phyloP scores from a whole-genome alignment of 2,888 invertebrate genomes.

The Dryomyza anilis region DNA sequence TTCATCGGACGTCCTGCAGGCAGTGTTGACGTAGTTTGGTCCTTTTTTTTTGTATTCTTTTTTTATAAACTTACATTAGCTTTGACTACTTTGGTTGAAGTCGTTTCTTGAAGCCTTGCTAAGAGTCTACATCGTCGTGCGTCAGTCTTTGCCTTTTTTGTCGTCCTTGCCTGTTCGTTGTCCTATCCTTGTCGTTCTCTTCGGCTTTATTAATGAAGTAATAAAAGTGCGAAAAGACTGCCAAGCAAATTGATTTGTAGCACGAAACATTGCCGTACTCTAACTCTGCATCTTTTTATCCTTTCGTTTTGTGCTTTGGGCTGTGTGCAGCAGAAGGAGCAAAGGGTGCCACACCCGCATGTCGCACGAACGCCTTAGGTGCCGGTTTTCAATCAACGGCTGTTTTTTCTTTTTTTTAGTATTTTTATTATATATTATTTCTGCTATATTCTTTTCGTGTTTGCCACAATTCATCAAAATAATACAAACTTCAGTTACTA shows the following conservation, averaged over 20 bases:
- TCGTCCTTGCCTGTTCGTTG: not conserved
- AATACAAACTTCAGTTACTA: too few species aligned
- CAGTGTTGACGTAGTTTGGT: too few species aligned
- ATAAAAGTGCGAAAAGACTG: constrained; percentile 11
- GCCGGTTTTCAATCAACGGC: not conserved
- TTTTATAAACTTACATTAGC: too few species aligned
- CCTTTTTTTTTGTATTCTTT: too few species aligned
- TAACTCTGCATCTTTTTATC: not conserved
- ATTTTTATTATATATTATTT: too few species aligned
- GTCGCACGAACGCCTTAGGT: not conserved
- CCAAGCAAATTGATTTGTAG: constrained; percentile 22
- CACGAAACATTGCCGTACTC: not conserved
- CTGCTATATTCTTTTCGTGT: too few species aligned
- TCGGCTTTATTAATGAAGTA: constrained; percentile 11
- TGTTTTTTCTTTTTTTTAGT: not conserved
- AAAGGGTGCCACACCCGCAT: too few species aligned
- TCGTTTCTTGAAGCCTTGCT: too few species aligned
- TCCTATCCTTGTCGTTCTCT: not conserved
- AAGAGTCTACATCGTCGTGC: not conserved
- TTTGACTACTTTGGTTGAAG: too few species aligned
- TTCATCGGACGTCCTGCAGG: too few species aligned
- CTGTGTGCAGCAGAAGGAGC: too few species aligned
- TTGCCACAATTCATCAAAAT: too few species aligned
- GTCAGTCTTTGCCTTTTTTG: not conserved
- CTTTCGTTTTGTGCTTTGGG: not conserved